phyloP scores from a whole-genome alignment of 1,140 invertebrate species.

The Hestina assimilis region DNA sequence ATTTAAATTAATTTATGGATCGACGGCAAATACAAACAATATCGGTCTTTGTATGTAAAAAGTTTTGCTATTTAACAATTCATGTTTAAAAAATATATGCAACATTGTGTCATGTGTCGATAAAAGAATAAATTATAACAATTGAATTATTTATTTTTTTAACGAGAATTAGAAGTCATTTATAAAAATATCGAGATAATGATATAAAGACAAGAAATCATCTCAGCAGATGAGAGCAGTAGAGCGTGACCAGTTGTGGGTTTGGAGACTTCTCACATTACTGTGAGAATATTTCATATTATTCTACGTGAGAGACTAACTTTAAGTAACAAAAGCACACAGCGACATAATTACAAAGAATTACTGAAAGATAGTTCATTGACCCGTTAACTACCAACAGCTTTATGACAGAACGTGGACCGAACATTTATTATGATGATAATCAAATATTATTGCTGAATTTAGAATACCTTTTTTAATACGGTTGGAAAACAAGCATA shows the following conservation, averaged over 20 bases:
- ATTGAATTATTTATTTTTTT: neutral
- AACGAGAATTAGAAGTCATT: neutral
- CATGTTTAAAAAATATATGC: neutral
- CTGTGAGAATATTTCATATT: slow-evolving; percentile 61
- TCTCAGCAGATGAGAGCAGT: slow-evolving; percentile 22
- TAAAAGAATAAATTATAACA: neutral
- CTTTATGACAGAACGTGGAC: slow-evolving; percentile 3
- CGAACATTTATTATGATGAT: slow-evolving; percentile 1
- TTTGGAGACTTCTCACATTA: slow-evolving; percentile 53
- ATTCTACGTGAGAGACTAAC: slow-evolving; percentile 48
- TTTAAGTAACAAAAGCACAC: slow-evolving; percentile 16
- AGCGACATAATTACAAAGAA: slow-evolving; percentile 15
- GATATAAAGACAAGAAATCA: slow-evolving; percentile 11
- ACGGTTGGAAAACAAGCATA: too few relatives aligned
- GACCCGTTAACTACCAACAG: slow-evolving; percentile 2
- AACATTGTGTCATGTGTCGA: neutral
- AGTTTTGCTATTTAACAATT: neutral
- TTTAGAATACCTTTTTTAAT: too few relatives aligned
- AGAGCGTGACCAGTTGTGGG: slow-evolving; percentile 33
- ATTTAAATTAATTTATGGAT: neutral
- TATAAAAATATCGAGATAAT: slow-evolving; percentile 6
- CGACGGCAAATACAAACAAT: neutral
- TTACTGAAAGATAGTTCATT: slow-evolving; percentile 5
- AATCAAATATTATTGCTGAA: too few relatives aligned
- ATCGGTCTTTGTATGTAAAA: too few relatives aligned